phyloP scores from a whole-genome alignment of 2,888 invertebrate species.

The Coleophora deauratella region DNA sequence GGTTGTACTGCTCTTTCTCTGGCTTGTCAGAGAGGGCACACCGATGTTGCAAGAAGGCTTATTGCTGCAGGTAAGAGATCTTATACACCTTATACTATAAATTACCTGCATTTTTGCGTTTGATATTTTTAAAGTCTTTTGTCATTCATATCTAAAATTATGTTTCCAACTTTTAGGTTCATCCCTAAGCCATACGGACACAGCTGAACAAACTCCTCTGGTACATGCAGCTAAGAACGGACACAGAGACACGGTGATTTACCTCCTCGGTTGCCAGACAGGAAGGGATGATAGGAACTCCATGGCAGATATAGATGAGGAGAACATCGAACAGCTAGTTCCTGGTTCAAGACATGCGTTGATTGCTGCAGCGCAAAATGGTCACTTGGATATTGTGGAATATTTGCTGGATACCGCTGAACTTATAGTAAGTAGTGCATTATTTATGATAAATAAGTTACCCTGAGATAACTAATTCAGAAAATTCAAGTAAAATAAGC shows the following conservation, averaged over 20 bases:
- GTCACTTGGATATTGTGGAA: conserved; percentile 90
- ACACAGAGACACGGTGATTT: conserved; percentile 89
- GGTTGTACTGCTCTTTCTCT: conserved; percentile 91
- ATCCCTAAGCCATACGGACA: conserved; percentile 84
- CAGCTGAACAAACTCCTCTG: conserved; percentile 87
- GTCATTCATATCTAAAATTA: not conserved
- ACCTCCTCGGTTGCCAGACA: conserved; percentile 84
- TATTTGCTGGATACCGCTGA: conserved; percentile 91
- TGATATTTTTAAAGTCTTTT: not conserved
- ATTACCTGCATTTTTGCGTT: too few species aligned
- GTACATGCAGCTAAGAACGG: conserved; percentile 94
- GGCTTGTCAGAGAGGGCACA: conserved; percentile 91
- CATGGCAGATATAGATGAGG: conserved; percentile 47
- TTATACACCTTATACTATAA: too few species aligned
- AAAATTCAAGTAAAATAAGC: too few species aligned
- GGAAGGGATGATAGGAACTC: conserved; percentile 80
- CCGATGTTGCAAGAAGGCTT: conserved; percentile 85
- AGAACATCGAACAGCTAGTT: conserved; percentile 77
- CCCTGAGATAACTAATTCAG: too few species aligned
- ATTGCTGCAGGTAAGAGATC: conserved; percentile 76
- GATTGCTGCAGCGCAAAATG: conserved; percentile 90
- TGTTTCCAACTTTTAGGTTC: conserved; percentile 58
- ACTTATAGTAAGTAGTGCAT: conserved; percentile 77
- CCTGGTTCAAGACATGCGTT: conserved; percentile 92
- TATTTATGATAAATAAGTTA: too few species aligned